phyloP scores from a whole-genome alignment of 2,888 invertebrate genomes.

The Panopea generosa region DNA sequence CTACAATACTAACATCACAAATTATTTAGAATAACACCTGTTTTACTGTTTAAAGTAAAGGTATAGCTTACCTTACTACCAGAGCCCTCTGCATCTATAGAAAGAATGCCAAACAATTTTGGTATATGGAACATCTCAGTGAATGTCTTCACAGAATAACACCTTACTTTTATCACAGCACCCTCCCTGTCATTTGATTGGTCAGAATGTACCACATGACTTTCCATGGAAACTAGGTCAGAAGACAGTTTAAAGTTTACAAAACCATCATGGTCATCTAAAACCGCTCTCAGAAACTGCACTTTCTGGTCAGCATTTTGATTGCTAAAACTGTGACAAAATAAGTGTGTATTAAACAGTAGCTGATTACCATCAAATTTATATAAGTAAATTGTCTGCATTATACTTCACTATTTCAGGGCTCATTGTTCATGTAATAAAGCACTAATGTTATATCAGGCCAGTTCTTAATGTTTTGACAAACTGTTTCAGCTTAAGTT shows the following conservation, averaged over 20 bases:
- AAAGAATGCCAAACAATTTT: slow-evolving; percentile 73
- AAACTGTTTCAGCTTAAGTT: too few relatives aligned
- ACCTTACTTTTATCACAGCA: slow-evolving; percentile 59
- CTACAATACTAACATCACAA: too few relatives aligned
- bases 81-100: slow-evolving; percentile 79
- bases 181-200: too few relatives aligned
- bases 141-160: slow-evolving; percentile 72
- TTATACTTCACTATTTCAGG: too few relatives aligned
- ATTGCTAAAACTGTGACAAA: slow-evolving; percentile 17
- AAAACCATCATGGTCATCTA: slow-evolving; percentile 67
- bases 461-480: too few relatives aligned
- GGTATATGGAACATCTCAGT: slow-evolving; percentile 68
- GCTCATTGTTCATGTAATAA: too few relatives aligned
- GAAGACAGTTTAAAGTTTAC: slow-evolving; percentile 66
- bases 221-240: slow-evolving; percentile 70
- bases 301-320: slow-evolving; percentile 62
- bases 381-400: too few relatives aligned
- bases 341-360: too few relatives aligned
- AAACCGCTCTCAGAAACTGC: slow-evolving; percentile 67
- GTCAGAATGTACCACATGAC: slow-evolving; percentile 58
- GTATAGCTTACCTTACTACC: slow-evolving; percentile 72
- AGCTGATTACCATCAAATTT: too few relatives aligned
- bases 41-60: too few relatives aligned
- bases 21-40: too few relatives aligned
- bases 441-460: too few relatives aligned